phyloP scores from a whole-genome alignment of 2,797 vertebrate species.

The Coreius guichenoti region DNA sequence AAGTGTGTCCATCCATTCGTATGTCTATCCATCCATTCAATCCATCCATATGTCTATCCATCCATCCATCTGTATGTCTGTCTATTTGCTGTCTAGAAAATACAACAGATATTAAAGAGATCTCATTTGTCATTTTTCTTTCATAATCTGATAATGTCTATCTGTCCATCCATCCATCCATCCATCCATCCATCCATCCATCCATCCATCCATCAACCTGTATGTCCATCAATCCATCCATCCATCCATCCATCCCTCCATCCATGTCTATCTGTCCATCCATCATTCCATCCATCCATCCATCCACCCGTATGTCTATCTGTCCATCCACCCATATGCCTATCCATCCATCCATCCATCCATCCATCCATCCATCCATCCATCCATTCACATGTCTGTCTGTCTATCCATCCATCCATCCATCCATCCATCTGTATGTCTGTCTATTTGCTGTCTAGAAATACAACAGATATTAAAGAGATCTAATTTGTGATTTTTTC shows the following conservation, averaged over 20 bases:
- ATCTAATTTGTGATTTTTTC: neutral
- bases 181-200: rapidly evolving
- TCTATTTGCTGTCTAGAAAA: too few species aligned
- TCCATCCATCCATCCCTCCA: rapidly evolving
- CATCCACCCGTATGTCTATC: rapidly evolving
- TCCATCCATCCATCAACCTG: neutral
- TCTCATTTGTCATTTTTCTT: too few species aligned
- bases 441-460: neutral
- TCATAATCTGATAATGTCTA: too few species aligned
- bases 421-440: neutral
- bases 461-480: neutral
- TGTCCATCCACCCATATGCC: neutral
- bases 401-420: neutral
- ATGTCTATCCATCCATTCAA: neutral
- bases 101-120: too few species aligned
- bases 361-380: neutral
- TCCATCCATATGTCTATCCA: neutral
- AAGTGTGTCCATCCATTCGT: neutral
- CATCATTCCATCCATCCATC: rapidly evolving
- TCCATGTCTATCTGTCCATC: neutral
- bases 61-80: neutral
- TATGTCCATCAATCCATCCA: neutral
- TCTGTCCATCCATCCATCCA: neutral
- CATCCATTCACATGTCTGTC: neutral
- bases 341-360: neutral